Conservation (phyloP, 2,888 invertebrate genomes). For the Therioaphis trifolii region DNA sequence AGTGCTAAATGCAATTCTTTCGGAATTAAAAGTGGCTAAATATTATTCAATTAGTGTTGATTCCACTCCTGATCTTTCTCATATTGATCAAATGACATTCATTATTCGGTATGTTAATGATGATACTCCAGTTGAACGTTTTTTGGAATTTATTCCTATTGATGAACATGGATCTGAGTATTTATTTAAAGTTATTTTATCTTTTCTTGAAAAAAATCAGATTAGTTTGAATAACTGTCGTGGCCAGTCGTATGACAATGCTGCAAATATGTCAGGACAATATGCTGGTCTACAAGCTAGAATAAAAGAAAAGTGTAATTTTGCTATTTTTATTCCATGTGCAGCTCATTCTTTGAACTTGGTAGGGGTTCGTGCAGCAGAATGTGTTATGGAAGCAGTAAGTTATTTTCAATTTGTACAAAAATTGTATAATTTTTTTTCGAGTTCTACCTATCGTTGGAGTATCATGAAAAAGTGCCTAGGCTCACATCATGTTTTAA, state of each 20-base stretch:
- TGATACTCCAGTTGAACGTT: conserved; percentile 55
- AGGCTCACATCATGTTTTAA: background rate
- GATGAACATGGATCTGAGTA: conserved; percentile 55
- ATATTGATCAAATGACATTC: conserved; percentile 61
- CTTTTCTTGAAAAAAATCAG: conserved; percentile 54
- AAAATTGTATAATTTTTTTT: background rate
- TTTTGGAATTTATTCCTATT: conserved; percentile 54
- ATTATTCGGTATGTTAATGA: conserved; percentile 57
- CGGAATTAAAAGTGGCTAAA: conserved; percentile 50
- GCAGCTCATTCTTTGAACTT: conserved; percentile 67
- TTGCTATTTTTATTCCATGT: conserved; percentile 66
- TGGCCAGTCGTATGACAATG: conserved; percentile 41
- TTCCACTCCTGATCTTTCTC: conserved; percentile 53
- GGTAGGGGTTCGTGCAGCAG: too few relatives aligned
- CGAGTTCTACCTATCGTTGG: conserved; percentile 4
- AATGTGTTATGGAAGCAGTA: background rate
- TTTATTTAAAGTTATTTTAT: conserved; percentile 52
- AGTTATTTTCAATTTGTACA: background rate
- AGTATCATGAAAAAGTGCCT: conserved; percentile 10
- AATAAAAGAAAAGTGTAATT: conserved; percentile 66
- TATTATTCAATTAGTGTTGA: too few relatives aligned
- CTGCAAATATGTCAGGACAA: conserved; percentile 66
- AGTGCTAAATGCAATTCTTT: conserved; percentile 38
- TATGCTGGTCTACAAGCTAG: conserved; percentile 66
- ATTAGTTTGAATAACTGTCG: conserved; percentile 41